phyloP scores from a whole-genome alignment of 2,888 invertebrate species.

The Pedicia rivosa region DNA sequence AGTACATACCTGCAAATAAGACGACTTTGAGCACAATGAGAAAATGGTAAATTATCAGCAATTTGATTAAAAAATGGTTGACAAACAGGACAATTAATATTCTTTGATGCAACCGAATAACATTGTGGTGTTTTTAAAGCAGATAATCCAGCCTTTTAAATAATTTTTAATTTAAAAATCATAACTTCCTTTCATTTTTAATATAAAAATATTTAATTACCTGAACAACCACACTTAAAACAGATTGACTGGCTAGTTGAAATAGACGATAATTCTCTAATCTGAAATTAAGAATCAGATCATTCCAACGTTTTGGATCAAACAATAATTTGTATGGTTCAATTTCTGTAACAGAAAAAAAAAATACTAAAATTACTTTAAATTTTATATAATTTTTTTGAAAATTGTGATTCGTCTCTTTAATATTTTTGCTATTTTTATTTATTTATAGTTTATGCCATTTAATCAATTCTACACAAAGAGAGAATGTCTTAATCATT shows the following conservation, averaged over 20 bases:
- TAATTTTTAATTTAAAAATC: background rate
- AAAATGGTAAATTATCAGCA: conserved; percentile 76
- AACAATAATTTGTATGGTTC: conserved; percentile 55
- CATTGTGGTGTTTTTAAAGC: conserved; percentile 90
- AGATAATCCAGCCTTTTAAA: conserved; percentile 62
- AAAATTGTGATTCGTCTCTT: no score
- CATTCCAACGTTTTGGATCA: conserved; percentile 57
- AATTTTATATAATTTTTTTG: background rate
- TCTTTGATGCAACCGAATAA: conserved; percentile 51
- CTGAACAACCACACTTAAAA: conserved; percentile 82
- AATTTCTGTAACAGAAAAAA: conserved; percentile 32
- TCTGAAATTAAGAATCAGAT: conserved; percentile 77
- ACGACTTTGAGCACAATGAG: conserved; percentile 92
- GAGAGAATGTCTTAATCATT: no score
- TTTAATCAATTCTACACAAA: no score
- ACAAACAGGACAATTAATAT: conserved; percentile 86
- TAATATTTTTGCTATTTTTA: no score
- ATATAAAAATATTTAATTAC: conserved; percentile 12
- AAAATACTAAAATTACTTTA: conserved; percentile 7
- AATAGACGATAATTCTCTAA: conserved; percentile 88
- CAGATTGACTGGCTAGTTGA: conserved; percentile 80
- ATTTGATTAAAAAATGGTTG: conserved; percentile 72
- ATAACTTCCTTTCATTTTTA: no score
- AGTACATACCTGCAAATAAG: conserved; percentile 61
- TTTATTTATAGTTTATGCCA: no score